phyloP scores from a whole-genome alignment of 53 echinoderm and acorn worm genomes.

The Glandiceps talaboti region DNA sequence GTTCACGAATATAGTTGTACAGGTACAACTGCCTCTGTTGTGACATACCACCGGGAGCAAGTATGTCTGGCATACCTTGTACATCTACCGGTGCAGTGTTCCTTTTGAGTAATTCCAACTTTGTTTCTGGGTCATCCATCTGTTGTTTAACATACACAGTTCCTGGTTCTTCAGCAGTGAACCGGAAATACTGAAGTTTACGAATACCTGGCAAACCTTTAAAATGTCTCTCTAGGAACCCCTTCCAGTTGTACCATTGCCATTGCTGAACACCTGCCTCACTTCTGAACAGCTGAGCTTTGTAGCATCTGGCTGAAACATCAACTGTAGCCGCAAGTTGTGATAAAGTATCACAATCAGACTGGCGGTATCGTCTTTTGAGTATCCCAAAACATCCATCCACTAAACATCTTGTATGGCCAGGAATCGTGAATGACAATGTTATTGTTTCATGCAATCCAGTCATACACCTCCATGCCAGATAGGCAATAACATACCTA shows the following conservation, averaged over 20 bases:
- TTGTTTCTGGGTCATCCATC: conserved; percentile 1
- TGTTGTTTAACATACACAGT: not conserved
- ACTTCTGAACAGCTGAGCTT: conserved; percentile 1
- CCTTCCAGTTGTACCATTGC: not conserved
- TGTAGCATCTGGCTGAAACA: not conserved
- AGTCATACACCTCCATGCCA: not conserved
- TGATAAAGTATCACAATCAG: not conserved
- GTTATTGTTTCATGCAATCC: not conserved
- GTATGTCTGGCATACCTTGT: too few relatives aligned
- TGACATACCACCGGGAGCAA: too few relatives aligned
- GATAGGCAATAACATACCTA: not conserved
- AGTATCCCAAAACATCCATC: conserved; percentile 1
- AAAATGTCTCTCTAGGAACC: not conserved
- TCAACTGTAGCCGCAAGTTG: not conserved
- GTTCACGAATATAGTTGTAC: too few relatives aligned
- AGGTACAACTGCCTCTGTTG: too few relatives aligned
- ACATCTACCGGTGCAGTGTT: too few relatives aligned
- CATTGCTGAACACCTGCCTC: not conserved
- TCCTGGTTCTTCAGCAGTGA: not conserved
- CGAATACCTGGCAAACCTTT: conserved; percentile 14
- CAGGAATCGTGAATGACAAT: conserved; percentile 1
- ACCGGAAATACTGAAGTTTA: conserved; percentile 23
- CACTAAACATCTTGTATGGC: not conserved
- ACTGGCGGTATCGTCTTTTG: not conserved
- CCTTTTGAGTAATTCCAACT: too few relatives aligned